Percentiles rank a stretch among this genome's conserved stretches.
Evolutionary conservation across 2,113 vertebrate species (phyloP).

Genomic region (Lasiurus borealis): DNA sequence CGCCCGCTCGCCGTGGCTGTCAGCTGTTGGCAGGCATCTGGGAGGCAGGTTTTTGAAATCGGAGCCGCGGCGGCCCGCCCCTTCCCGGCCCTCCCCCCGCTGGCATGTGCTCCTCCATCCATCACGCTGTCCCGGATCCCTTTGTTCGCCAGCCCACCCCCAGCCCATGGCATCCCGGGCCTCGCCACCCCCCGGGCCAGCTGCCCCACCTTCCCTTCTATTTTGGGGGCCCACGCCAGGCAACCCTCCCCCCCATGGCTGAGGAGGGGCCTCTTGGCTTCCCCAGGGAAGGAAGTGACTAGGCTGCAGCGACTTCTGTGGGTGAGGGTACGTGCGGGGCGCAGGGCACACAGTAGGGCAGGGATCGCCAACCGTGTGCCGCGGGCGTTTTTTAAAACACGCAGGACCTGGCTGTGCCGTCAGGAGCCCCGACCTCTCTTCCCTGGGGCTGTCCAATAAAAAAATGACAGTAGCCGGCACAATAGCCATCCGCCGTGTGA

Average conservation of each 20-base stretch:
- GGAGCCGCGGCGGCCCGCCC: not conserved
- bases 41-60: slow-evolving; percentile 64
- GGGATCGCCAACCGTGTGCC: not conserved
- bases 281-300: not conserved
- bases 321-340: too few species aligned
- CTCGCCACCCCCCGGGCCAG: not conserved
- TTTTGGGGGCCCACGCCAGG: slow-evolving; percentile 69
- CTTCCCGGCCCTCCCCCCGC: not conserved
- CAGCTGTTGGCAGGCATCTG: slow-evolving; percentile 73
- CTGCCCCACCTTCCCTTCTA: slow-evolving; percentile 69
- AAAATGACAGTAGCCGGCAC: not conserved
- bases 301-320: not conserved
- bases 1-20: slow-evolving; percentile 71
- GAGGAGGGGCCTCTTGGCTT: not conserved
- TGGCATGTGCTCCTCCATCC: slow-evolving; percentile 14
- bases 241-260: slow-evolving; percentile 19
- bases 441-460: not conserved
- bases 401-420: not conserved
- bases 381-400: not conserved
- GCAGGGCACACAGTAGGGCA: not conserved
- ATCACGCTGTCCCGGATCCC: slow-evolving; percentile 37
- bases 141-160: slow-evolving; percentile 52
- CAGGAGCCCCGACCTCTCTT: not conserved
- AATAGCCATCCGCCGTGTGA: not conserved
- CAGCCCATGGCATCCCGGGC: slow-evolving; percentile 50